Percentiles rank a stretch among this genome's conserved stretches.
Conservation (phyloP, 1,140 invertebrate species). For the Macrotrachela quadricornifera region DNA sequence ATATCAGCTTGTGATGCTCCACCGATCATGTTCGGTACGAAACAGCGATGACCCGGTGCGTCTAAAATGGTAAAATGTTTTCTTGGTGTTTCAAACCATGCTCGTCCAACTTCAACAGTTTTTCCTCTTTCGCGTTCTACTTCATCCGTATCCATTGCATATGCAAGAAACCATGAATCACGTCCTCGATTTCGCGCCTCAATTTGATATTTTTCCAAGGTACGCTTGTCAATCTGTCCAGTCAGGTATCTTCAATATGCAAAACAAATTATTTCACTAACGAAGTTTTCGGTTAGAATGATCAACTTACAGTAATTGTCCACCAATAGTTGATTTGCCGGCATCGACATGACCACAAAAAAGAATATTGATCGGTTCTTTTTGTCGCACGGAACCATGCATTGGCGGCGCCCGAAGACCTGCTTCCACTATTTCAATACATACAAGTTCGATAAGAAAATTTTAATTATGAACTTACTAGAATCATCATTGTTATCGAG, state of each 20-base stretch:
- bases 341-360: slow-evolving; percentile 99
- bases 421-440: no score
- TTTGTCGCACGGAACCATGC: no score
- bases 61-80: slow-evolving; percentile 99
- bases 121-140: slow-evolving; percentile 66
- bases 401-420: no score
- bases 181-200: slow-evolving; percentile 97
- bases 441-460: no score
- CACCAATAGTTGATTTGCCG: slow-evolving; percentile 97
- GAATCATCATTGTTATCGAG: no score
- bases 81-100: slow-evolving; percentile 93
- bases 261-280: not conserved
- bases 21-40: slow-evolving; percentile 99
- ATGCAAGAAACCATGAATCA: slow-evolving; percentile 98
- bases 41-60: slow-evolving; percentile 96
- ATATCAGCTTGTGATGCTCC: slow-evolving; percentile 93
- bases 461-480: no score
- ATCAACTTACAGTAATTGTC: slow-evolving; percentile 74
- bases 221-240: slow-evolving; percentile 97
- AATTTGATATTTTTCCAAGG: slow-evolving; percentile 93
- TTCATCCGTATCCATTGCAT: slow-evolving; percentile 94
- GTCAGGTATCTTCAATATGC: slow-evolving; percentile 44
- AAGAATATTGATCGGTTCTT: slow-evolving; percentile 97
- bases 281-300: no score
- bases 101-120: slow-evolving; percentile 94